A percentile compares a stretch with the other conserved stretches of the same genome.
Evolutionary conservation across 2,113 vertebrate genomes (phyloP).

Genomic region (Pseudonaja textilis): DNA sequence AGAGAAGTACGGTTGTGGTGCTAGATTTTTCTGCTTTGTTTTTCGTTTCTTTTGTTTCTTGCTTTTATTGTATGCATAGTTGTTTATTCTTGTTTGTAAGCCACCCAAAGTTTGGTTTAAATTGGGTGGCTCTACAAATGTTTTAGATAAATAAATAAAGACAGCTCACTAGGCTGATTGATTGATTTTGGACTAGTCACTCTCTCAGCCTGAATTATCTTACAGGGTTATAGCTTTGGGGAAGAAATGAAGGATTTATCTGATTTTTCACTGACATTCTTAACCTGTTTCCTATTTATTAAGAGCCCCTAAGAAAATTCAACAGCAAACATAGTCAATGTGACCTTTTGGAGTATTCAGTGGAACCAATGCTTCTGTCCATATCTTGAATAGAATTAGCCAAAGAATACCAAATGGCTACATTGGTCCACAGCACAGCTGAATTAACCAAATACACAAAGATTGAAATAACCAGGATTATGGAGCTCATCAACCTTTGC

Average conservation of each 20-base stretch:
- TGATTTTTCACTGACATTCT: neutral
- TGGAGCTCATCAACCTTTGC: neutral
- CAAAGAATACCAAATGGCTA: neutral
- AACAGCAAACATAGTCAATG: neutral
- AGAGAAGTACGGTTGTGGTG: neutral
- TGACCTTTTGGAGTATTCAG: neutral
- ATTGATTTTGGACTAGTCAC: neutral
- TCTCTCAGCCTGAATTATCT: neutral
- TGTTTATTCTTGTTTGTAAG: neutral
- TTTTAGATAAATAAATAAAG: neutral
- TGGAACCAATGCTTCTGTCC: neutral
- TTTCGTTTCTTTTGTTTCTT: neutral
- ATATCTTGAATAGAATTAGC: neutral
- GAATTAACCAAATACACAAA: neutral
- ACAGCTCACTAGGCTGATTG: neutral
- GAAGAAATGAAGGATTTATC: neutral
- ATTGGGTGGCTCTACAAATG: neutral
- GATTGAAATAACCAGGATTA: neutral
- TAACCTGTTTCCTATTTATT: neutral
- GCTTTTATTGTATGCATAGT: neutral
- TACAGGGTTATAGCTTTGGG: neutral
- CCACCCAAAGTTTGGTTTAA: neutral
- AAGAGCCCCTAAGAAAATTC: neutral
- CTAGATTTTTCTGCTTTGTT: neutral
- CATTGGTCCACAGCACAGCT: neutral